Evolutionary conservation across 2,888 invertebrate genomes (phyloP).

Genomic region (Amphipyra tragopoginis): DNA sequence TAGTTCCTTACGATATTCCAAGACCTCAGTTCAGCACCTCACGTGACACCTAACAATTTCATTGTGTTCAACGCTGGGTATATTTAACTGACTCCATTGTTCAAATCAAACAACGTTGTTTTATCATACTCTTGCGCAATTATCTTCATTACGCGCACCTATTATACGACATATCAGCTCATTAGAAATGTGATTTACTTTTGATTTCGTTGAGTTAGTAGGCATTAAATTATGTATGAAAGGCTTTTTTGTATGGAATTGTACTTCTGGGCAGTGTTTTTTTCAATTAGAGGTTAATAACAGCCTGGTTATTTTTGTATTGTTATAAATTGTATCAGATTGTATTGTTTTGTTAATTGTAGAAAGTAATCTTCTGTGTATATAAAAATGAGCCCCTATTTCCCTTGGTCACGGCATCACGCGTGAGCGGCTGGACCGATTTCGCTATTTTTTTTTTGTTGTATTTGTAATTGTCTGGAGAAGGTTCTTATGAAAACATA

Average conservation of each 20-base stretch:
- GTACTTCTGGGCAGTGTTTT: conserved; percentile 10
- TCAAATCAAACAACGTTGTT: conserved; percentile 17
- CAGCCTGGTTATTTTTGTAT: not conserved
- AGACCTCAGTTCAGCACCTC: conserved; percentile 9
- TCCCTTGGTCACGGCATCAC: too few species aligned
- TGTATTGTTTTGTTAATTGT: not conserved
- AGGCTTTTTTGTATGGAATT: not conserved
- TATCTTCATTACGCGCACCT: conserved; percentile 31
- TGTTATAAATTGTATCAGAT: conserved; percentile 5
- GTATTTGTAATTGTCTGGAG: too few species aligned
- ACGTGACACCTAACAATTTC: conserved; percentile 23
- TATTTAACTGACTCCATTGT: conserved; percentile 35
- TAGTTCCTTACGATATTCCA: conserved; percentile 17
- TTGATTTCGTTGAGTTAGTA: conserved; percentile 19
- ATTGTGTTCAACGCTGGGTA: conserved; percentile 30
- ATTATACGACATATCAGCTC: conserved; percentile 14
- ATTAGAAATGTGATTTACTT: conserved; percentile 45
- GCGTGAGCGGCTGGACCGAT: too few species aligned
- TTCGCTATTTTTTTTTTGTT: too few species aligned
- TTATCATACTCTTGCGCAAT: conserved; percentile 36
- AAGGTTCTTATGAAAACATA: too few species aligned
- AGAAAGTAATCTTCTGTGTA: too few species aligned
- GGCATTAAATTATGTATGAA: not conserved
- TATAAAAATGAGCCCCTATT: too few species aligned
- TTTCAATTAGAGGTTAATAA: not conserved